Evolutionary conservation across 1,140 invertebrate species (phyloP).

Genomic region (Charaxes varanes): DNA sequence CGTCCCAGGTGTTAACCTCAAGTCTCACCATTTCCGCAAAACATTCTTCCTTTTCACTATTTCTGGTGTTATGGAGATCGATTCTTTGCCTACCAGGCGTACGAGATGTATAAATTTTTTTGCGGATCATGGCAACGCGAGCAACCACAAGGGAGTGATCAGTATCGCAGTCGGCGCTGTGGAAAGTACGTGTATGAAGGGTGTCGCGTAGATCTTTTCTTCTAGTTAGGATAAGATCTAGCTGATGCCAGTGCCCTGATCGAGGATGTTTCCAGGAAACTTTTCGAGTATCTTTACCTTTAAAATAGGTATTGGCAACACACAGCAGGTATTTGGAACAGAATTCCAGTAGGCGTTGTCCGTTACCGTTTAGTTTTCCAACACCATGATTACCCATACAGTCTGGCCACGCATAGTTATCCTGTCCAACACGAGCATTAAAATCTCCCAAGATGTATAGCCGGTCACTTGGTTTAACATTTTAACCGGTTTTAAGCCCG

Average conservation of each 20-base stretch:
- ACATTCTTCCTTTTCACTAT: not conserved
- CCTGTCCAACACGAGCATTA: no score
- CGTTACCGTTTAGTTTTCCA: constrained; percentile 6
- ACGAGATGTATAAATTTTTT: constrained; percentile 5
- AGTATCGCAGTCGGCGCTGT: constrained; percentile 19
- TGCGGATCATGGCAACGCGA: not conserved
- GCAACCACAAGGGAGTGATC: constrained; percentile 16
- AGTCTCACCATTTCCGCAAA: not conserved
- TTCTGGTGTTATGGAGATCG: not conserved
- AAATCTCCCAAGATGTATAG: no score
- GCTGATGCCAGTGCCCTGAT: constrained; percentile 20
- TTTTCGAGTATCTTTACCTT: constrained; percentile 7
- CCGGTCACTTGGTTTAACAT: no score
- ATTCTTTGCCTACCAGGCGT: constrained; percentile 1
- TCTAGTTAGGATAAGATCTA: constrained; percentile 11
- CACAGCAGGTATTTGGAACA: constrained; percentile 10
- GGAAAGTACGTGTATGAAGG: constrained; percentile 12
- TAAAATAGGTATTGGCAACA: constrained; percentile 17
- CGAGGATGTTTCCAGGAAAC: constrained; percentile 23
- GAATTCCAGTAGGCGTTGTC: constrained; percentile 14
- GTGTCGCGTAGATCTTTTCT: constrained; percentile 9
- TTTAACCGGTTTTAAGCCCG: constrained; percentile 20
- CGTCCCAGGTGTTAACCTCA: not conserved
- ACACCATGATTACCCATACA: not conserved
- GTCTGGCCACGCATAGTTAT: not conserved